phyloP scores from a whole-genome alignment of 2,113 vertebrate genomes.

The Hystrix brachyura region DNA sequence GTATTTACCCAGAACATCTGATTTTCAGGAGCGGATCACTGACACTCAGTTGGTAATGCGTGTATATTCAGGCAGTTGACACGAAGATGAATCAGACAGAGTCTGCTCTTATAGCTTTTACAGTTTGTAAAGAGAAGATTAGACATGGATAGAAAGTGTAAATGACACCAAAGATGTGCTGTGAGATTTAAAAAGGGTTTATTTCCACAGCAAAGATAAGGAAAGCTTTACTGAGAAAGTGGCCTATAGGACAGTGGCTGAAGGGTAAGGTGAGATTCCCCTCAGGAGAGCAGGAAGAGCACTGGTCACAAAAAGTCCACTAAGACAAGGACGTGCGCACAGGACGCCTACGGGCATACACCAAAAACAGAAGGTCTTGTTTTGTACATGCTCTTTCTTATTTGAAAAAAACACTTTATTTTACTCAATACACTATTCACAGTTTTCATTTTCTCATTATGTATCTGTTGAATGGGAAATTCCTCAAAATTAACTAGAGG shows the following conservation, averaged over 20 bases:
- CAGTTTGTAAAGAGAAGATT: constrained; percentile 22
- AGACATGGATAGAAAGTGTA: constrained; percentile 20
- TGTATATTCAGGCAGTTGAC: constrained; percentile 24
- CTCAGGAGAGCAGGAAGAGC: neutral
- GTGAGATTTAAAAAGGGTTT: constrained; percentile 23
- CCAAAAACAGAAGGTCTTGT: neutral
- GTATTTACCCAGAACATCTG: neutral
- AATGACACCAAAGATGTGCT: constrained; percentile 14
- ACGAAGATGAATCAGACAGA: constrained; percentile 15
- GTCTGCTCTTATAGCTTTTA: neutral
- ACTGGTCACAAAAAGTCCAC: neutral
- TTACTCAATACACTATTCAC: neutral
- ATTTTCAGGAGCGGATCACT: constrained; percentile 33
- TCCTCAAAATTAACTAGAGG: neutral
- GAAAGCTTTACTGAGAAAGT: constrained; percentile 23
- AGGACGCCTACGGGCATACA: neutral
- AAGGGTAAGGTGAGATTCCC: neutral
- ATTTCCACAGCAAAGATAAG: neutral
- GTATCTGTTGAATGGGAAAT: neutral
- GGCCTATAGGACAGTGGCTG: neutral
- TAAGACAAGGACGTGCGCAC: neutral
- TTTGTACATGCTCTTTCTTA: neutral
- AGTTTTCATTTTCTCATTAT: neutral
- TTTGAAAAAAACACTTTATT: neutral
- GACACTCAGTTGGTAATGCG: neutral